Evolutionary conservation across 2,888 invertebrate genomes (phyloP), one percentile per base, ranked within the genome.

Genomic region (Carpatolechia fugitivella): DNA sequence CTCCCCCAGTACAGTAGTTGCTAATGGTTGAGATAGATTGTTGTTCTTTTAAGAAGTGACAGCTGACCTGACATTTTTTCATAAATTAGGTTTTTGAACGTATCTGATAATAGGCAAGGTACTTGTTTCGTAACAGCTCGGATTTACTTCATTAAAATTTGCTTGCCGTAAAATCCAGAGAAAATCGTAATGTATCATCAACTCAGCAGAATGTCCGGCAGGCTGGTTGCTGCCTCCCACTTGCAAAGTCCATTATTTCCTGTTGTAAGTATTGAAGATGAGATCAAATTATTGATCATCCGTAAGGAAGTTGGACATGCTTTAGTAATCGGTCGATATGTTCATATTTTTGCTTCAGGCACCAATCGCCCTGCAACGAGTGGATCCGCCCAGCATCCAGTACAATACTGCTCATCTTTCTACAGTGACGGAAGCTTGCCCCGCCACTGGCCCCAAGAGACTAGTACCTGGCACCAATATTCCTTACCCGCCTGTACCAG

Each of bases 111-210:
- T 70, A 24, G 6, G 6, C 3, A 24, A 24, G 59, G 70, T 79
- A 80, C 78, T 83, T 86, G 88, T 88, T 88, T 87, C 87, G 87
- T 85, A 87, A 87, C 76, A 82, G 72, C 68, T 80, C 68, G 66
- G 69, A 57, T 62, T 70, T 76, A 78, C 72, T 62, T 50, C 60
- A 59, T n/a, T n/a, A n/a, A n/a, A n/a, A 56, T 57, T 52, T 56
- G 63, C 61, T 61, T 63, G 55, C n/a, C n/a, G 56, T 20, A 58
- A 58, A 59, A 57, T 61, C 36, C 50, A 35, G 40, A 60, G 51
- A 59, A 56, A 50, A 36, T 35, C 55, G 83, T 79, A 72, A 91
- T 91, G 90, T 91, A 86, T 69, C 85, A 90, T 65, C 89, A 90
- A 76, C 72, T 89, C 36, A 80, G 81, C 76, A 84, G 72, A 80